phyloP scores from a whole-genome alignment of 2,797 vertebrate species.

The Coluber constrictor region DNA sequence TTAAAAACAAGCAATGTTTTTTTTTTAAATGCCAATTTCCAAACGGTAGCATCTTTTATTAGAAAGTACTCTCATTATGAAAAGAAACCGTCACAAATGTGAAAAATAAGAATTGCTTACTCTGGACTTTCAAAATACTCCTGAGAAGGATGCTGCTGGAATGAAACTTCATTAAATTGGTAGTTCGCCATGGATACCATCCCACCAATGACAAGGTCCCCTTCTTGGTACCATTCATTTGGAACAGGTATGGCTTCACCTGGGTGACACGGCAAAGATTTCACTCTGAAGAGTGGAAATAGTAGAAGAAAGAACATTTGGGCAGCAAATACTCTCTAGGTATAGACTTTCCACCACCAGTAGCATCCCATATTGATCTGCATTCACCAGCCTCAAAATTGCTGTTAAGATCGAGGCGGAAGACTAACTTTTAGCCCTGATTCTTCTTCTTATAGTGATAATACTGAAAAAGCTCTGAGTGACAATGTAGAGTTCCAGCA shows the following conservation, averaged over 20 bases:
- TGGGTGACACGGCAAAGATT: background rate
- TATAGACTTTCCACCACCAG: background rate
- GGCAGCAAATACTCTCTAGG: background rate
- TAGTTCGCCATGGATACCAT: background rate
- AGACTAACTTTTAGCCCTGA: background rate
- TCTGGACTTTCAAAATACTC: background rate
- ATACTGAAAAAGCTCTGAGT: background rate
- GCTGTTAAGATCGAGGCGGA: accelerated
- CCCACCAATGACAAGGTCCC: background rate
- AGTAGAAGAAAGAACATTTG: background rate
- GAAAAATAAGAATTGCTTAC: background rate
- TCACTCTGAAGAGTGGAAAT: background rate
- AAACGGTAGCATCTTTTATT: background rate
- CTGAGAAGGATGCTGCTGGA: background rate
- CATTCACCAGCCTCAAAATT: background rate
- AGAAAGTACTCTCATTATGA: background rate
- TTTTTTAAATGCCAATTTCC: background rate
- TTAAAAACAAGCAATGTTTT: background rate
- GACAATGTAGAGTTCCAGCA: background rate
- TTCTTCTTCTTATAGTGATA: background rate
- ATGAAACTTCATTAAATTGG: background rate
- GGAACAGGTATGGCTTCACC: background rate
- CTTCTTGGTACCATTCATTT: background rate
- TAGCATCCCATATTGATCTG: background rate
- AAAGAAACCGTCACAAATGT: background rate